Evolutionary conservation across 2,888 invertebrate species (phyloP).

Genomic region (Andricus curvator): DNA sequence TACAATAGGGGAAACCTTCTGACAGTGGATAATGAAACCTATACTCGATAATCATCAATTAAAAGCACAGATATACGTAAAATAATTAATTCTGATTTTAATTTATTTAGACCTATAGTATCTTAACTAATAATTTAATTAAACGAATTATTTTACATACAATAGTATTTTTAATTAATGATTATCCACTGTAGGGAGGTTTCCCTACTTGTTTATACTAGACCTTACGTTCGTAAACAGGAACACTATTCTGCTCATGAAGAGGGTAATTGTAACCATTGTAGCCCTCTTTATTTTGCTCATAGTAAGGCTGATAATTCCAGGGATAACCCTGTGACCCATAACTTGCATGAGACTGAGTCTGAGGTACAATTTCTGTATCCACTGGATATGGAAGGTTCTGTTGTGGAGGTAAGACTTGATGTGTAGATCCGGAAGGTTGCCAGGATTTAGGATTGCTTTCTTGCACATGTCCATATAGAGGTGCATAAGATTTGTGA

Average conservation of each 20-base stretch:
- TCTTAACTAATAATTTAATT: too few species aligned
- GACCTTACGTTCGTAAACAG: conserved; percentile 69
- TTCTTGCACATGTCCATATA: conserved; percentile 64
- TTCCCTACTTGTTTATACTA: neutral
- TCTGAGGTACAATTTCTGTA: conserved; percentile 59
- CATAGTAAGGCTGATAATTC: conserved; percentile 71
- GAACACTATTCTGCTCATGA: conserved; percentile 62
- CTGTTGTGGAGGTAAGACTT: conserved; percentile 61
- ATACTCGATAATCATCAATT: too few species aligned
- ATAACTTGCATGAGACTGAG: conserved; percentile 63
- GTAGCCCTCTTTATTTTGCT: conserved; percentile 68
- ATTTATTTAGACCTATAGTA: too few species aligned
- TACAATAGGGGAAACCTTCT: too few species aligned
- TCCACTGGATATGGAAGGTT: conserved; percentile 65
- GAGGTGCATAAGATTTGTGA: conserved; percentile 63
- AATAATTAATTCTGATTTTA: too few species aligned
- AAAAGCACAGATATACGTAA: too few species aligned
- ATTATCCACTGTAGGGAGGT: too few species aligned
- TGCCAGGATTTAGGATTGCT: conserved; percentile 66
- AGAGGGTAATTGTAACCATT: conserved; percentile 58
- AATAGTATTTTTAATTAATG: too few species aligned
- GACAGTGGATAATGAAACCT: too few species aligned
- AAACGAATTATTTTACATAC: too few species aligned
- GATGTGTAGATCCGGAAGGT: conserved; percentile 59
- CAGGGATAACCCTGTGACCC: conserved; percentile 67